Evolutionary conservation across 2,888 invertebrate species (phyloP).

Genomic region (Hypomecis atomaria): DNA sequence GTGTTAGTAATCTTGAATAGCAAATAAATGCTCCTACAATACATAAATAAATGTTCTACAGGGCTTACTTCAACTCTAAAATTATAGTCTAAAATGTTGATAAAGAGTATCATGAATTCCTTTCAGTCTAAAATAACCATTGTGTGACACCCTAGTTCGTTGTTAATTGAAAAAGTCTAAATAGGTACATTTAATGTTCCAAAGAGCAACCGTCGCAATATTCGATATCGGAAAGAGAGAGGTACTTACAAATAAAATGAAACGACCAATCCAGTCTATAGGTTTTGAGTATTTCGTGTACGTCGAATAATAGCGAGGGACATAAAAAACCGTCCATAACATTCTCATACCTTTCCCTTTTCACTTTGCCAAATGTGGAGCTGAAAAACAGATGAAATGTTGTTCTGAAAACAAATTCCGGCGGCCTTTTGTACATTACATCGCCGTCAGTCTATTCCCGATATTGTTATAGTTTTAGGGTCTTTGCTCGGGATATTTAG

Average conservation of each 20-base stretch:
- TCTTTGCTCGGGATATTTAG: too few species aligned
- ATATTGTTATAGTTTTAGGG: too few species aligned
- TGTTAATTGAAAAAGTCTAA: slow-evolving; percentile 9
- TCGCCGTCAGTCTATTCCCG: background rate
- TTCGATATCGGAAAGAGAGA: slow-evolving; percentile 19
- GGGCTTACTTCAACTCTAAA: too few species aligned
- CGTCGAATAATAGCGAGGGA: slow-evolving; percentile 21
- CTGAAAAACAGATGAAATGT: slow-evolving; percentile 15
- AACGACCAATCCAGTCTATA: slow-evolving; percentile 21
- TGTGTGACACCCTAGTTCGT: background rate
- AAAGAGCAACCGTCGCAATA: slow-evolving; percentile 16
- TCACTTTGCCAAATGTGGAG: slow-evolving; percentile 13
- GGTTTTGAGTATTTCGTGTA: slow-evolving; percentile 22
- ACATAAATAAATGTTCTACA: too few species aligned
- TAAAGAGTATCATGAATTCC: background rate
- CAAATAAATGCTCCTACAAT: too few species aligned
- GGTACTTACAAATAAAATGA: slow-evolving; percentile 23
- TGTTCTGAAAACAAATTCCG: slow-evolving; percentile 7
- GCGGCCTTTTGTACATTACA: background rate
- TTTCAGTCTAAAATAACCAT: background rate
- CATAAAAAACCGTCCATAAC: slow-evolving; percentile 16
- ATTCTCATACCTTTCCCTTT: slow-evolving; percentile 13
- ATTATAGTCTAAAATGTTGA: too few species aligned
- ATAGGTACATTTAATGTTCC: slow-evolving; percentile 1
- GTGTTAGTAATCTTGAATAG: too few species aligned